A percentile compares a stretch with the other conserved stretches of the same genome.
Evolutionary conservation across 2,888 invertebrate species (phyloP).

Genomic region (Operophtera brumata): DNA sequence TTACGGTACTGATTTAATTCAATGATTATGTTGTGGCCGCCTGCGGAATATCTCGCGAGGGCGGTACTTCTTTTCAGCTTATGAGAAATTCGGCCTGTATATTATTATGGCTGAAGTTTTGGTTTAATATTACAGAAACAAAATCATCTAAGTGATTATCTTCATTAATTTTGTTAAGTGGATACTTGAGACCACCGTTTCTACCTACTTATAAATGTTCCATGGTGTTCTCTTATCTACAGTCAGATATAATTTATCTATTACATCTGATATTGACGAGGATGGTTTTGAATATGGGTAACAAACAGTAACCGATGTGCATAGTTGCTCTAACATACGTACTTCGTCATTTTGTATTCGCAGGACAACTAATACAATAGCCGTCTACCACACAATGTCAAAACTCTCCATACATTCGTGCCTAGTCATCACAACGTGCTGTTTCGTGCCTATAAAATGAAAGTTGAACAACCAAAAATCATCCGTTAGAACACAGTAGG

Average conservation of each 20-base stretch:
- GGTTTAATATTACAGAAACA: slow-evolving; percentile 6
- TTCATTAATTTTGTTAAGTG: background rate
- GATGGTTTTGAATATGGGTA: no score
- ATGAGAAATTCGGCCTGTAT: slow-evolving; percentile 26
- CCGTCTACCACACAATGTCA: slow-evolving; percentile 9
- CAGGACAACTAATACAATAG: slow-evolving; percentile 9
- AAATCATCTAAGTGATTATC: background rate
- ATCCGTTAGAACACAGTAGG: background rate
- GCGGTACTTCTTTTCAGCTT: slow-evolving; percentile 19
- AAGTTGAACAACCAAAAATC: slow-evolving; percentile 1
- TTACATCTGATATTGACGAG: no score
- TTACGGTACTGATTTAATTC: slow-evolving; percentile 67
- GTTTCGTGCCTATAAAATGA: background rate
- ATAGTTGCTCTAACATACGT: no score
- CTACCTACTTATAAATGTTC: no score
- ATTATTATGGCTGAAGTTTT: slow-evolving; percentile 8
- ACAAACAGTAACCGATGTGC: no score
- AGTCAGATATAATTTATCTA: no score
- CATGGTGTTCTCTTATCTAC: no score
- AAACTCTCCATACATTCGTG: slow-evolving; percentile 2
- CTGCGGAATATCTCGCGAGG: slow-evolving; percentile 29
- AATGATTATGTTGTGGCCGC: slow-evolving; percentile 51
- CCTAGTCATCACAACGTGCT: background rate
- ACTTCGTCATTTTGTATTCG: no score
- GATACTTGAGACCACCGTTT: background rate